Evolutionary conservation across 2,888 invertebrate species (phyloP).

Genomic region (Stramonita haemastoma): DNA sequence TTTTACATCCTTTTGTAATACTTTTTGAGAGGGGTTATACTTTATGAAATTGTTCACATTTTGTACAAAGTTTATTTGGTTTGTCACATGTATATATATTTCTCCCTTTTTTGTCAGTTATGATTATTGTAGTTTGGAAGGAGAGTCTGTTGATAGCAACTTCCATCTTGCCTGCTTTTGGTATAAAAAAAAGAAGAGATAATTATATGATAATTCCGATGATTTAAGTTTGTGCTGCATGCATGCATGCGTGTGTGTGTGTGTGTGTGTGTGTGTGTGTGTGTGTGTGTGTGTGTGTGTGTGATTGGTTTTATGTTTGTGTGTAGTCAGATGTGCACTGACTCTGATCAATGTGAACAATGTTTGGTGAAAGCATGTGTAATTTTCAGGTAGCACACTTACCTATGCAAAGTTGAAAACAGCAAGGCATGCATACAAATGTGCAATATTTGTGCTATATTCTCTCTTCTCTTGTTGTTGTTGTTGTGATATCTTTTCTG

Average conservation of each 20-base stretch:
- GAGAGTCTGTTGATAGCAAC: too few species aligned
- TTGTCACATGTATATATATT: background rate
- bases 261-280: too few species aligned
- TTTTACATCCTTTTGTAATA: background rate
- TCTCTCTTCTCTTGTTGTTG: background rate
- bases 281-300: too few species aligned
- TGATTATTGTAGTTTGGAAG: too few species aligned
- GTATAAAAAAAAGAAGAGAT: background rate
- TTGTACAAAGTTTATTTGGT: background rate
- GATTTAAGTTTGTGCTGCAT: too few species aligned
- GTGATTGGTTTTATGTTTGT: too few species aligned
- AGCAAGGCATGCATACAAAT: slow-evolving; percentile 16
- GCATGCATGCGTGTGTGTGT: too few species aligned
- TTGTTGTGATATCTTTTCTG: slow-evolving; percentile 6
- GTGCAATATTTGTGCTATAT: slow-evolving; percentile 29
- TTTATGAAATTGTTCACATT: background rate
- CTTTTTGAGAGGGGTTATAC: background rate
- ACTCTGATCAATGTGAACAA: background rate
- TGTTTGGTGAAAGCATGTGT: background rate
- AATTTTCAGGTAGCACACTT: slow-evolving; percentile 7
- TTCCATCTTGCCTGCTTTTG: background rate
- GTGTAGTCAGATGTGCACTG: too few species aligned
- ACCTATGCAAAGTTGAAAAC: slow-evolving; percentile 22
- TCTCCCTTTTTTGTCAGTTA: background rate
- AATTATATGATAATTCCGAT: background rate